Evolutionary conservation across 2,113 vertebrate species (phyloP).

Genomic region (Noctilio leporinus): DNA sequence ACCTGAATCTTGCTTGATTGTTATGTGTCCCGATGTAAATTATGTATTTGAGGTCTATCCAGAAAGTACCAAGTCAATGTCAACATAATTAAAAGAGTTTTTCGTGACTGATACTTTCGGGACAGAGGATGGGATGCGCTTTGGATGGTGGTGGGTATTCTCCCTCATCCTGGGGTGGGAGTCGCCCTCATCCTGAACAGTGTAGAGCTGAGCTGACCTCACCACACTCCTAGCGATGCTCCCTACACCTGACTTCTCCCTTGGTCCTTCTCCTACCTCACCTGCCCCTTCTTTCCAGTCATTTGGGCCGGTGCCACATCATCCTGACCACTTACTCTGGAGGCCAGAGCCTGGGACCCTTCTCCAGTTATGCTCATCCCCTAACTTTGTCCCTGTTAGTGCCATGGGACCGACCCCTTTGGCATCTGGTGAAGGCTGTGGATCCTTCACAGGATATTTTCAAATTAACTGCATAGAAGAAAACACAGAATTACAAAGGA

Average conservation of each 20-base stretch:
- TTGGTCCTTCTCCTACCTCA: background rate
- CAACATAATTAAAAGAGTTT: no score
- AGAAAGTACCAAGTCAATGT: no score
- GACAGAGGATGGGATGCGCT: background rate
- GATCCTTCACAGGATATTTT: background rate
- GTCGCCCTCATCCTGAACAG: background rate
- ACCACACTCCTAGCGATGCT: background rate
- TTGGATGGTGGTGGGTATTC: background rate
- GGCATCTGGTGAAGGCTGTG: background rate
- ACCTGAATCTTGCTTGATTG: background rate
- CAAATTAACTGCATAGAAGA: background rate
- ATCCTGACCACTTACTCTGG: background rate
- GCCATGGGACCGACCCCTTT: background rate
- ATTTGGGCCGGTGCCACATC: no score
- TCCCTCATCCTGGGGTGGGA: background rate
- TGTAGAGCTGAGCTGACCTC: background rate
- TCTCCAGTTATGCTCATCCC: background rate
- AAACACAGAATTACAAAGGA: background rate
- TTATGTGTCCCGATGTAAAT: no score
- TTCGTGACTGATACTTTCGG: no score
- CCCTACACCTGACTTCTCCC: background rate
- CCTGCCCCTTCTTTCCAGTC: background rate
- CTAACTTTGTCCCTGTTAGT: background rate
- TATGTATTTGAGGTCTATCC: no score
- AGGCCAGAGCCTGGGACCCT: background rate